phyloP scores from a whole-genome alignment of 2,113 vertebrate species.

The Megaceryle torquata region DNA sequence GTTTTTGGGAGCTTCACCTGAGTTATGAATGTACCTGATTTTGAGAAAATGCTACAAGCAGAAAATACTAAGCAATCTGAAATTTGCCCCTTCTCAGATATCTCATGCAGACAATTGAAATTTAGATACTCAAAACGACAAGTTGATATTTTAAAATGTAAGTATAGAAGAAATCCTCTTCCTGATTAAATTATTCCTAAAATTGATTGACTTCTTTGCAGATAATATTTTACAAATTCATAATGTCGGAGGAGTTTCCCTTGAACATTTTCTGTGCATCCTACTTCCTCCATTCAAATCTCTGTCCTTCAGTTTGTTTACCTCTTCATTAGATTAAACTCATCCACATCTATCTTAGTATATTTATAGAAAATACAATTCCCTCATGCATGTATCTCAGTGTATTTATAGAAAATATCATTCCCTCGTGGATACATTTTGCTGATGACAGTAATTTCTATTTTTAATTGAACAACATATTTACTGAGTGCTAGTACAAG shows the following conservation, averaged over 20 bases:
- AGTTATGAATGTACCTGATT: not conserved
- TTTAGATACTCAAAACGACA: not conserved
- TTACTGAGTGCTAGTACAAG: not conserved
- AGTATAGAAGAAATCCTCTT: not conserved
- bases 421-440: conserved; percentile 9
- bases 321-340: conserved; percentile 11
- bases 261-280: not conserved
- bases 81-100: not conserved
- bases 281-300: not conserved
- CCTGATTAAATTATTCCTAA: not conserved
- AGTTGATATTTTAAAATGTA: not conserved
- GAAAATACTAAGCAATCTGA: not conserved
- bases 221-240: not conserved
- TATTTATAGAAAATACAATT: conserved; percentile 63
- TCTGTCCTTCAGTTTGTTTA: conserved; percentile 5
- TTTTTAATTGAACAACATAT: conserved; percentile 57
- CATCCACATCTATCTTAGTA: conserved; percentile 21
- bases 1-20: not conserved
- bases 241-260: not conserved
- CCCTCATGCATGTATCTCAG: conserved; percentile 25
- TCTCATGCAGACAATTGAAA: not conserved
- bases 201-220: not conserved
- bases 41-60: not conserved
- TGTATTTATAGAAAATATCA: conserved; percentile 61
- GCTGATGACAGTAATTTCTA: conserved; percentile 35